These are phyloP conservation scores for Masticophis lateralis DNA, from an alignment of 2,797 vertebrate genomes.

Conservation along the genomic window DNA sequence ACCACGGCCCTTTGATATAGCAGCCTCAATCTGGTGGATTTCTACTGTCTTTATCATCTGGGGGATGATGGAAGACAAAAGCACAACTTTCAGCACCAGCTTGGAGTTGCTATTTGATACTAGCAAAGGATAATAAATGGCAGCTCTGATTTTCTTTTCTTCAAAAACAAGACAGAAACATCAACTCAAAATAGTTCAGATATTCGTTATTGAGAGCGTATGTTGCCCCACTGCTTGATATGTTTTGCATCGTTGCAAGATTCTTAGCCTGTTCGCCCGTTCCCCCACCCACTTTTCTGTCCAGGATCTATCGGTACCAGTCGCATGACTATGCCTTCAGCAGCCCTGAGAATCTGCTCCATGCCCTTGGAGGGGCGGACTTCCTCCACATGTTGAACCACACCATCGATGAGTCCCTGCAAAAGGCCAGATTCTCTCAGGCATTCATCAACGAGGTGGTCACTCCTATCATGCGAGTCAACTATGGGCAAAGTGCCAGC, in stretches of 20 bases:
- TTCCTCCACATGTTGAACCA: constrained; percentile 81
- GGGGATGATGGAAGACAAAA: background rate
- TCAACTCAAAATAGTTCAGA: background rate
- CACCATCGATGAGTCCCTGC: constrained; percentile 86
- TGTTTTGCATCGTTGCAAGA: background rate
- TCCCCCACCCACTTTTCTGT: constrained; percentile 2
- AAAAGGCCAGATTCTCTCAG: constrained; percentile 85
- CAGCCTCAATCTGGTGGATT: background rate
- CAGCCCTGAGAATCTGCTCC: constrained; percentile 82
- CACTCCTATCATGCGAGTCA: constrained; percentile 77
- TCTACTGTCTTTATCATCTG: background rate
- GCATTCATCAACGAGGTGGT: constrained; percentile 85
- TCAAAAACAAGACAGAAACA: background rate
- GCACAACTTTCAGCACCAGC: background rate
- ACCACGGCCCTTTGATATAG: background rate
- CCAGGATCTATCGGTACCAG: constrained; percentile 94
- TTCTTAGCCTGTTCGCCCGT: background rate
- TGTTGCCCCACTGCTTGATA: background rate
- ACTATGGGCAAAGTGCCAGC: constrained; percentile 83
- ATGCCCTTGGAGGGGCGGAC: constrained; percentile 81
- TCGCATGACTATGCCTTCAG: constrained; percentile 90
- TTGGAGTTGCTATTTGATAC: background rate
- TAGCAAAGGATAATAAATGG: background rate
- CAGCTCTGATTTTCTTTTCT: background rate
- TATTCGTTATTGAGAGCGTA: background rate